Conservation (phyloP, 2,113 vertebrate species). For the Pan paniscus region DNA sequence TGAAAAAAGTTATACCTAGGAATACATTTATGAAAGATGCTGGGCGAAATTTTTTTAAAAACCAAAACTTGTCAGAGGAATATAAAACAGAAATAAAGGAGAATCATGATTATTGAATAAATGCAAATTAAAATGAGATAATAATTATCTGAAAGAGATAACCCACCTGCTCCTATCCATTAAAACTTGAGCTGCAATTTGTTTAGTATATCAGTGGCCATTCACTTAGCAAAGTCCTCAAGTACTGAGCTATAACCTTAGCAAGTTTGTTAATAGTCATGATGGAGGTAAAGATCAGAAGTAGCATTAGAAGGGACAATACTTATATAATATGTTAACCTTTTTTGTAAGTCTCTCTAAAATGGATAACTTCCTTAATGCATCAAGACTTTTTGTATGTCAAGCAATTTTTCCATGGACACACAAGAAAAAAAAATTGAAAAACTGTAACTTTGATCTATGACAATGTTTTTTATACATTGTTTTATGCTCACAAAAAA, state of each 20-base stretch:
- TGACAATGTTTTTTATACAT: neutral
- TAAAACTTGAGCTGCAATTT: neutral
- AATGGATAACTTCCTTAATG: neutral
- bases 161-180: neutral
- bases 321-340: accelerated
- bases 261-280: neutral
- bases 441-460: neutral
- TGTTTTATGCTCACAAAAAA: neutral
- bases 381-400: neutral
- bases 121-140: neutral
- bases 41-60: neutral
- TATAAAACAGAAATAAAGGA: neutral
- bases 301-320: too few species aligned
- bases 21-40: neutral
- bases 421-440: neutral
- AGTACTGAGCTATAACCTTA: neutral
- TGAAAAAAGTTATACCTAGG: neutral
- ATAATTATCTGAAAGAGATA: neutral
- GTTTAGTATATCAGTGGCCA: neutral
- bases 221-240: neutral
- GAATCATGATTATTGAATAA: neutral
- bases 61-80: neutral
- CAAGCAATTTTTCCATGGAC: neutral
- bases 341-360: neutral
- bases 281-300: neutral